Base-by-base conservation (phyloP, 2,888 invertebrate genomes). In the Arrhopalites spinosus region DNA sequence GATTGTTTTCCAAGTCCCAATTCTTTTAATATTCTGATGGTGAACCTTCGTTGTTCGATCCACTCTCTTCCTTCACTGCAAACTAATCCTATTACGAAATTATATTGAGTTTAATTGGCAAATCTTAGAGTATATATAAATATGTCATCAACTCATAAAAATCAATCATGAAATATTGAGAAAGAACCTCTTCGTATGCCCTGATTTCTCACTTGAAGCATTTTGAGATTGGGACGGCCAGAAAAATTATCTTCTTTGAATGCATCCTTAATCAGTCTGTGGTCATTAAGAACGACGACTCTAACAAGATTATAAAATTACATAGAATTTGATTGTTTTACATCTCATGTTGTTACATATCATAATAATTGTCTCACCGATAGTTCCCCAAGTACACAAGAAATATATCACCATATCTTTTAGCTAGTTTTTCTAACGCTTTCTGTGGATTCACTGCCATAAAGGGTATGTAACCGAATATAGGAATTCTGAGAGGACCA, bases 391-490 rank as follows among this genome's bases (percentile, higher is more conserved):
- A 67, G 67, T 75, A 79, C 43, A 83, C 78, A 2, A 80, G 77
- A 45, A 78, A 79, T 17, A 83, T 76, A 29, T 73, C 78, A 11
- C 83, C 83, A 27, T 81, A 83, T 20, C 45, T 76, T 1, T 73
- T 67, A 11, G 72, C 80, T 17, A 82, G 74, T 11, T 47, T 53
- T 47, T 77, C 73, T 20, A 83, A 43, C 8, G 75, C 77, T 61
- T 75, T 74, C 30, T 78, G 80, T 5, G 83, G 82, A 23, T 79
- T 81, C 13, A 77, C 36, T 5, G 75, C 79, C 56, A 83, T 75
- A 64, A 82, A 81, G 20, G 81, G 81, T 82, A 82, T 83, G 72
- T 80, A 81, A 0, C 83, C 83, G 3, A 83, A 59, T 25, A 82
- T 27, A 11, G 83, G 83, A 13, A 83, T 72, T 30, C 78, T 68